Base-by-base conservation (phyloP, 2,888 invertebrate genomes). In the Ischnura elegans region DNA sequence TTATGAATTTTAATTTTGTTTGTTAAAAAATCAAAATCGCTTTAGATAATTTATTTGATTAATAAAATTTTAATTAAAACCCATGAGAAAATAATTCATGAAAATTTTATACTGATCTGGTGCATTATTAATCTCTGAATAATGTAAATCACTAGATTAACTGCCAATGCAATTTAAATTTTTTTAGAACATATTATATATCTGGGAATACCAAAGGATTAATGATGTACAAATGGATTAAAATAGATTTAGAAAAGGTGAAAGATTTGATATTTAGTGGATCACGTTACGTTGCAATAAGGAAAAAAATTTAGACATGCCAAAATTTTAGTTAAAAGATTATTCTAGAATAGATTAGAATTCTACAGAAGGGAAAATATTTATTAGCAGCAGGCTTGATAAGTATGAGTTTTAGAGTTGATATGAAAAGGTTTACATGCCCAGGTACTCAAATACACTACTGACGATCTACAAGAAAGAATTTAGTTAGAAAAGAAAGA, bases 401-500 rank as follows among this genome's bases (percentile, higher is more conserved):
- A 87, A 87, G 55, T 55, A 46, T n/a, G 55, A 87, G 47, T 55
- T 19, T 87, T 36, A 46, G 55, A 21, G 21, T 55, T 4, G 25
- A 87, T 45, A 45, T 42, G 66, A 90, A 43, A 90, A 55, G 16
- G 45, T 13, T 61, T 5, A 90, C 90, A 90, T 90, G 90, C 90
- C 76, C 76, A 76, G 10, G 36, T 21, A 10, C 36, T 76, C 6
- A 25, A 76, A 36, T 76, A 76, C 36, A 76, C 76, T 76, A 76
- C 76, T 36, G 76, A 76, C 36, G 76, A 76, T 76, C 76, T 90
- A 61, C 25, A 61, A n/a, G 61, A 61, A 55, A 90, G 3, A 61
- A 90, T 66, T n/a, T 90, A 45, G 25, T 61, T 42, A 43, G 61
- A 25, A 43, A 45, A 93, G 43, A 47, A 93, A 16, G 55, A 93